Conservation (phyloP, 2,113 vertebrate species). For the Psettodes erumei region DNA sequence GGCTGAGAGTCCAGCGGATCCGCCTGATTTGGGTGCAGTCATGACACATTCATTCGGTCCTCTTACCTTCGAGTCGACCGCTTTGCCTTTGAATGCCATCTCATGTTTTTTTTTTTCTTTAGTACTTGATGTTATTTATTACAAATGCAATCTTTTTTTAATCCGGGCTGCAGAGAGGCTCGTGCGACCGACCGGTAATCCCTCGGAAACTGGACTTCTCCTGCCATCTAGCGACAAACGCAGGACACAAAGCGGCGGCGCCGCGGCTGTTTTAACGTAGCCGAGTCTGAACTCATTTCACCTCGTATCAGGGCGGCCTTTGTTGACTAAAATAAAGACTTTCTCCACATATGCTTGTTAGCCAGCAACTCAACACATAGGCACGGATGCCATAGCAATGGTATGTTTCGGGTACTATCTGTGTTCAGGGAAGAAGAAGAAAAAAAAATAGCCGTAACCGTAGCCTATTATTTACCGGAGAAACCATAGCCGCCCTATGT, state of each 20-base stretch:
- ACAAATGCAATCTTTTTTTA: too few relatives aligned
- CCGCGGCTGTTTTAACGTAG: constrained; percentile 14
- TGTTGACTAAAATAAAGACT: constrained; percentile 42
- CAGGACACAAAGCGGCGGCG: constrained; percentile 3
- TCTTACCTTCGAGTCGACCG: constrained; percentile 81
- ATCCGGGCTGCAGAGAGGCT: constrained; percentile 35
- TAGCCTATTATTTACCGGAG: constrained; percentile 15
- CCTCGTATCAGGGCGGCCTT: constrained; percentile 50
- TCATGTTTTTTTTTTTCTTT: constrained; percentile 75
- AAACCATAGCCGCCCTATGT: constrained; percentile 43
- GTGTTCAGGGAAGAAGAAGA: background rate
- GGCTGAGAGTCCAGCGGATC: constrained; percentile 3
- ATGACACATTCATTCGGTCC: background rate
- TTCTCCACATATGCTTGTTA: background rate
- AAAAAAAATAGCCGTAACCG: background rate
- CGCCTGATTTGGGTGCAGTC: background rate
- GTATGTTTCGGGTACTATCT: background rate
- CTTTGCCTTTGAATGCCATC: constrained; percentile 81
- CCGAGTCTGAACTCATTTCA: constrained; percentile 63
- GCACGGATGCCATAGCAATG: background rate
- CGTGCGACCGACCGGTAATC: constrained; percentile 58
- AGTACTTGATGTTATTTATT: constrained; percentile 34
- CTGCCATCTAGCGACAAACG: constrained; percentile 66
- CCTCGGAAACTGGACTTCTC: constrained; percentile 23
- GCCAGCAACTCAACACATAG: rapidly evolving